phyloP scores from a whole-genome alignment of 2,888 invertebrate species.

The Lobophora halterata region DNA sequence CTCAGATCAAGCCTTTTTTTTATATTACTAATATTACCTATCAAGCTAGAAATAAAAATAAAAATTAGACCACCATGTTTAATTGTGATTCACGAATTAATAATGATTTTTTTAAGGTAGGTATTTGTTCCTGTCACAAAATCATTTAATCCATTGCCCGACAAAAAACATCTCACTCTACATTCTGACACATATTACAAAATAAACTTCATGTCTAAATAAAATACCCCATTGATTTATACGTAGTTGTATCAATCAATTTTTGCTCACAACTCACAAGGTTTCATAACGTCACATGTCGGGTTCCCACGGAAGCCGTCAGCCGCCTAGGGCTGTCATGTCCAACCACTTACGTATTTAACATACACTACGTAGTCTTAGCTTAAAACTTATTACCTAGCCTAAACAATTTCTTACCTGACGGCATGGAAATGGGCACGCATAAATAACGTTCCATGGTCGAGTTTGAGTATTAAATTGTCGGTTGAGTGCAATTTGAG shows the following conservation, averaged over 20 bases:
- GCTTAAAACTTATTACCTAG: constrained; percentile 77
- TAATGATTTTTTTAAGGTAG: too few relatives aligned
- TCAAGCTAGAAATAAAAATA: too few relatives aligned
- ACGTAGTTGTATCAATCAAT: constrained; percentile 64
- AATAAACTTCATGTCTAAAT: constrained; percentile 10
- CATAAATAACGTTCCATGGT: constrained; percentile 68
- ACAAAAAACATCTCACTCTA: not conserved
- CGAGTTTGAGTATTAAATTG: constrained; percentile 62
- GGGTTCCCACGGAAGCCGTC: constrained; percentile 77
- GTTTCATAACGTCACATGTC: constrained; percentile 75
- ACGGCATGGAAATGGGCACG: constrained; percentile 73
- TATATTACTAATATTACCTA: too few relatives aligned
- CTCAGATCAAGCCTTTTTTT: too few relatives aligned
- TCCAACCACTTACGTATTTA: constrained; percentile 77
- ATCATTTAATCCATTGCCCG: too few relatives aligned
- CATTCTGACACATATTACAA: constrained; percentile 3
- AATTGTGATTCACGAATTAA: too few relatives aligned
- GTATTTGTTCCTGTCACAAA: too few relatives aligned
- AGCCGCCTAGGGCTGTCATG: constrained; percentile 76
- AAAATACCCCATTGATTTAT: constrained; percentile 17
- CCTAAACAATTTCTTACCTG: constrained; percentile 71
- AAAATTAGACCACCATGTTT: too few relatives aligned
- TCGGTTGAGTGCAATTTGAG: constrained; percentile 47
- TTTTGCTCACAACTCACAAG: constrained; percentile 73
- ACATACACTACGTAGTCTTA: constrained; percentile 71